Base-by-base conservation (phyloP, 2,888 invertebrate species). In the Mystacides longicornis region DNA sequence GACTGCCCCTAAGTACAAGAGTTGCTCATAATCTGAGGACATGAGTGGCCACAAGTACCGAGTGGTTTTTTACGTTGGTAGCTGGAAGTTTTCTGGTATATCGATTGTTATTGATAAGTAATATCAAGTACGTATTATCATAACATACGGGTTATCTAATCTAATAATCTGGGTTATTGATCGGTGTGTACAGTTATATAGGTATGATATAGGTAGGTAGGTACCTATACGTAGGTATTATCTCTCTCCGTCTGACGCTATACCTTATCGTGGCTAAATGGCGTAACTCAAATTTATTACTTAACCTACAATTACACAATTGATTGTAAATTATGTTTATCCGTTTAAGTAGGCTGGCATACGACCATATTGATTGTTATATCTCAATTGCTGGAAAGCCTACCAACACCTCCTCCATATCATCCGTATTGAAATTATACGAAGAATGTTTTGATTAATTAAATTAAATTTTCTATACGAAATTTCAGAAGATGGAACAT, bases 231-330 rank as follows among this genome's bases (percentile, higher is more conserved):
- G n/a, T 27, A 7, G 11, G 11, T 27, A 27, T 27, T 27, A 27
- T 27, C 5, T 11, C 5, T 27, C 5, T 11, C 27, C 11, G 11
- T 11, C 27, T 27, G 11, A 27, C 5, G 7, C 11, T 7, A 5
- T 27, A 27, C 5, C 27, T 11, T 27, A 27, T 27, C 7, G 14
- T 37, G 11, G 27, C 7, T 37, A 37, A 3, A 37, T 37, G 37
- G 37, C 37, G 37, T 37, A 37, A 37, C 37, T 37, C n/a, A 37
- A 37, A 37, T 37, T 37, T 37, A 14, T 37, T 37, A 37, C 37
- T 37, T 37, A 37, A 37, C 37, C 14, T 37, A 37, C 14, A 37
- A 37, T 37, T 37, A 37, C 37, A 37, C 37, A 37, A 37, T 37
- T 37, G 37, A 37, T 37, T n/a, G n/a, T n/a, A n/a, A n/a, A n/a